Evolutionary conservation across 2,797 vertebrate species (phyloP).

Genomic region (Borostomias antarcticus): DNA sequence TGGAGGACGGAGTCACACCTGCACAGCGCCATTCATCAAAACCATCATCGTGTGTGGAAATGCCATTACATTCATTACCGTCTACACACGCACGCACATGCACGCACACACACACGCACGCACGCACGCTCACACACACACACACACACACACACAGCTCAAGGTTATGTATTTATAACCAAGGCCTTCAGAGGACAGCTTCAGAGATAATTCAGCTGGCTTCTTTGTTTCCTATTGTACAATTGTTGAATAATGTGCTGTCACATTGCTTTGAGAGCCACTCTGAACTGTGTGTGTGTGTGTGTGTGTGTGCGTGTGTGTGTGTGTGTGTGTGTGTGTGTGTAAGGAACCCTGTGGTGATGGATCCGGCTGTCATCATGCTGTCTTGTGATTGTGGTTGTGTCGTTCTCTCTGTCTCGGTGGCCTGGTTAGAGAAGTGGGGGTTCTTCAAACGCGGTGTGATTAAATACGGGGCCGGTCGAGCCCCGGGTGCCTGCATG

Average conservation of each 20-base stretch:
- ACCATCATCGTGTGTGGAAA: slow-evolving; percentile 41
- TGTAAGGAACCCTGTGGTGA: slow-evolving; percentile 41
- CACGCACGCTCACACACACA: slow-evolving; percentile 36
- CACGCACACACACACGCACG: slow-evolving; percentile 9
- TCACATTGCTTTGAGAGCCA: too few relatives aligned
- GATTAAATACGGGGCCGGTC: too few relatives aligned
- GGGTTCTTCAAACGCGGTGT: too few relatives aligned
- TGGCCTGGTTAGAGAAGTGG: too few relatives aligned
- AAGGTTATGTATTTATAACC: slow-evolving; percentile 64
- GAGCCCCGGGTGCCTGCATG: too few relatives aligned
- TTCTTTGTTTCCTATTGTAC: not conserved
- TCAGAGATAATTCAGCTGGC: not conserved
- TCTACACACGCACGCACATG: slow-evolving; percentile 18
- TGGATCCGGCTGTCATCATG: slow-evolving; percentile 70
- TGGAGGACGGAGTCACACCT: slow-evolving; percentile 15
- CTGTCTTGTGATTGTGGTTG: too few relatives aligned
- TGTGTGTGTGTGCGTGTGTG: not conserved
- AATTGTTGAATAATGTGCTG: too few relatives aligned
- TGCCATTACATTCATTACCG: slow-evolving; percentile 52
- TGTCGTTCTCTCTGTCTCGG: too few relatives aligned
- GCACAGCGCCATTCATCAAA: slow-evolving; percentile 36
- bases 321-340: not conserved
- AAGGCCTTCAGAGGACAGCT: not conserved
- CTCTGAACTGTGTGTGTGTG: not conserved
- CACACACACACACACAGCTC: slow-evolving; percentile 24